A percentile compares a stretch with the other conserved stretches of the same genome.
Conservation (phyloP, 2,888 invertebrate genomes). For the Drosophila recens region DNA sequence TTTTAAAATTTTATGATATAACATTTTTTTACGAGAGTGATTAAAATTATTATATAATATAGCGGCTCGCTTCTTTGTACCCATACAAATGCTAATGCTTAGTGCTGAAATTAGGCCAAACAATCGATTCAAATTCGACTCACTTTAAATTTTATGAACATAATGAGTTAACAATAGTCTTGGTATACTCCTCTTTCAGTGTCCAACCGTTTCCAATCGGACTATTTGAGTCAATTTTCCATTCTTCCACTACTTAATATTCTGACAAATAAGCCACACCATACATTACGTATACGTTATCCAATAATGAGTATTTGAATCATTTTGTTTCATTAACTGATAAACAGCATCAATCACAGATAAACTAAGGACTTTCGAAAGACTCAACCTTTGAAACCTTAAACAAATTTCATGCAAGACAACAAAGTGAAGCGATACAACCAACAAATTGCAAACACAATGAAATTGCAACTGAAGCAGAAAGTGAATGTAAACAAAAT, state of each 20-base stretch:
- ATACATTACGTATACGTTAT: not conserved
- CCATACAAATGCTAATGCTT: too few relatives aligned
- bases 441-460: constrained; percentile 47
- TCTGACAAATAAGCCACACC: not conserved
- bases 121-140: too few relatives aligned
- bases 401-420: constrained; percentile 18
- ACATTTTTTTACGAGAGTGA: not conserved
- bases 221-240: too few relatives aligned
- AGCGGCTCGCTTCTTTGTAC: too few relatives aligned
- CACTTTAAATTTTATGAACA: too few relatives aligned
- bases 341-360: constrained; percentile 23
- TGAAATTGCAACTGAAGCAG: constrained; percentile 63
- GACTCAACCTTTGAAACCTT: not conserved
- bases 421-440: constrained; percentile 31
- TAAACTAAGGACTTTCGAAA: constrained; percentile 5
- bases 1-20: not conserved
- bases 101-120: too few relatives aligned
- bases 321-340: not conserved
- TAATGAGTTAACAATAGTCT: too few relatives aligned
- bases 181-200: too few relatives aligned
- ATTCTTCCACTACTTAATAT: not conserved
- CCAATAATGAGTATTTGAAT: constrained; percentile 1
- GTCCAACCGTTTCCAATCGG: too few relatives aligned
- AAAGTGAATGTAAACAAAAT: constrained; percentile 64
- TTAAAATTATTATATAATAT: too few relatives aligned